These are phyloP conservation scores for Stenurella melanura DNA, from an alignment of 2,888 invertebrate species.

Conservation along the genomic window DNA sequence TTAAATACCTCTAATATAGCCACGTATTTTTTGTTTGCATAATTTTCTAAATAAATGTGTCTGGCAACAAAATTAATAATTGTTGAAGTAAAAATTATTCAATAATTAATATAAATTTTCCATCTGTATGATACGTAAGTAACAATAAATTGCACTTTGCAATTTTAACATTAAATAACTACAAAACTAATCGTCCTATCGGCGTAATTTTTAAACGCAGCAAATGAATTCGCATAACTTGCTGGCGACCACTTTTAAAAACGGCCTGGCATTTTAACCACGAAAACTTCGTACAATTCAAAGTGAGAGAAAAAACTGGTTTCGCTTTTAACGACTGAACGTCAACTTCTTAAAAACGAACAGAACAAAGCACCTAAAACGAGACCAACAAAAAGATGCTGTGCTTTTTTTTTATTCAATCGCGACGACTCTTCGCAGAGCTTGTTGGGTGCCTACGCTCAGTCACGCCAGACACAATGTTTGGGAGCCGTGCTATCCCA, in stretches of 20 bases:
- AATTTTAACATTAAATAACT: too few relatives aligned
- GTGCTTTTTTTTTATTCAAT: constrained; percentile 14
- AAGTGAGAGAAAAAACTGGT: constrained; percentile 36
- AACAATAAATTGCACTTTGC: too few relatives aligned
- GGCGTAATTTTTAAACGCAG: too few relatives aligned
- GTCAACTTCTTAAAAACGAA: constrained; percentile 33
- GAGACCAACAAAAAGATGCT: constrained; percentile 32
- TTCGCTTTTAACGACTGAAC: constrained; percentile 38
- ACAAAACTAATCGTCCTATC: too few relatives aligned
- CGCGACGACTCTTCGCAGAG: constrained; percentile 1
- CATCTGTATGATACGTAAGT: too few relatives aligned
- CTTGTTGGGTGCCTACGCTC: constrained; percentile 17
- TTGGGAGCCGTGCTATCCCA: background rate
- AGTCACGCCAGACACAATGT: constrained; percentile 6
- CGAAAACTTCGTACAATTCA: constrained; percentile 32
- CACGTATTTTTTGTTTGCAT: too few relatives aligned
- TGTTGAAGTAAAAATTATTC: too few relatives aligned
- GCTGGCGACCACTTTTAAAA: background rate
- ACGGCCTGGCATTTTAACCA: constrained; percentile 12
- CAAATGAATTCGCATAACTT: constrained; percentile 2
- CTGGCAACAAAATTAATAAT: too few relatives aligned
- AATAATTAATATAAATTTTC: too few relatives aligned
- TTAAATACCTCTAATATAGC: background rate
- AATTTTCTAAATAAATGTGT: too few relatives aligned
- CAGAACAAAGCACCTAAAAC: constrained; percentile 27